These are phyloP conservation scores for Panagrolaimus sp. DNA, from an alignment of 1,140 invertebrate genomes.

Conservation along the genomic window DNA sequence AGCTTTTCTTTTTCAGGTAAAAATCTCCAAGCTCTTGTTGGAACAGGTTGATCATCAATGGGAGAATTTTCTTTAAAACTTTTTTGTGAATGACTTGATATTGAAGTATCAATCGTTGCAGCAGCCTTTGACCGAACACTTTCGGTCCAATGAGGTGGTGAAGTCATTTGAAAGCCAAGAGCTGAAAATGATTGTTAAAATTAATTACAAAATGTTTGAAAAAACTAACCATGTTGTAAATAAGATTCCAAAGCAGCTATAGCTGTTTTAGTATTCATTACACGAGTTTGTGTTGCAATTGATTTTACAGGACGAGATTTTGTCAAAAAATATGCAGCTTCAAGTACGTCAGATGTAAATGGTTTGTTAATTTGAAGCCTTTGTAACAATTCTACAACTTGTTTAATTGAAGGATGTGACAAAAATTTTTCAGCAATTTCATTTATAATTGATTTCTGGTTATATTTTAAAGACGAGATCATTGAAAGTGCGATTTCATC, in stretches of 20 bases:
- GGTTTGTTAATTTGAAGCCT: background rate
- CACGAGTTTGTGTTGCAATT: background rate
- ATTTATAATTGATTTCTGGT: background rate
- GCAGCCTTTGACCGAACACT: background rate
- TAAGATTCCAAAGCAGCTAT: background rate
- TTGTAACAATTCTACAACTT: background rate
- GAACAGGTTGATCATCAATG: background rate
- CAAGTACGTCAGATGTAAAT: background rate
- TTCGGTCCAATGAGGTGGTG: background rate
- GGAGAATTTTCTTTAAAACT: background rate
- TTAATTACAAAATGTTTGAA: too few species aligned
- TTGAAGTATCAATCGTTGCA: background rate
- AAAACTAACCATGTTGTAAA: slow-evolving; percentile 1
- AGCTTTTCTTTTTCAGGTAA: background rate
- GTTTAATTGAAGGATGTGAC: background rate
- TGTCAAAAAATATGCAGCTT: background rate
- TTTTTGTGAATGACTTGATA: background rate
- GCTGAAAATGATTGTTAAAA: too few species aligned
- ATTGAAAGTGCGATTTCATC: slow-evolving; percentile 1
- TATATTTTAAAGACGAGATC: background rate
- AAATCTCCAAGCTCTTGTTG: background rate
- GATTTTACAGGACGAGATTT: background rate
- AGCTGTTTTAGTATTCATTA: background rate
- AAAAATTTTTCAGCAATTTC: background rate
- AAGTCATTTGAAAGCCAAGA: slow-evolving; percentile 3